These are phyloP conservation scores for Andrena fulva DNA, from an alignment of 2,888 invertebrate genomes.

Conservation along the genomic window DNA sequence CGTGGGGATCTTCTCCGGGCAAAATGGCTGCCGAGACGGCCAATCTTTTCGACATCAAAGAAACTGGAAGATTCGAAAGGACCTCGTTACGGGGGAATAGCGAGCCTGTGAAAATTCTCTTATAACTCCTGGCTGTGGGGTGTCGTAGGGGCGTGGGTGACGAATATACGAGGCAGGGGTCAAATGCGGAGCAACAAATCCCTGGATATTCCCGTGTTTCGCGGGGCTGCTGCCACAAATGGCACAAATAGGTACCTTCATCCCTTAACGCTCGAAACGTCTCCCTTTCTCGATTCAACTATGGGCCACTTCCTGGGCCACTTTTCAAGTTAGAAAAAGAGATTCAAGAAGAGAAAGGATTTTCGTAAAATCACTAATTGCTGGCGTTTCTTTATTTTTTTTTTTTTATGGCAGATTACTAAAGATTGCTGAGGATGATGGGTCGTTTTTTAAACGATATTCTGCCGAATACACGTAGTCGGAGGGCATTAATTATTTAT, in stretches of 20 bases:
- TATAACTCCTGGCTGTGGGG: slow-evolving; percentile 33
- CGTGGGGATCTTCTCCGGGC: background rate
- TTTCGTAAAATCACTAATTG: background rate
- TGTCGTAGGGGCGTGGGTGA: slow-evolving; percentile 3
- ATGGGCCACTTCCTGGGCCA: background rate
- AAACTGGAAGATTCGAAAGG: slow-evolving; percentile 41
- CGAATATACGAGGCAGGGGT: slow-evolving; percentile 17
- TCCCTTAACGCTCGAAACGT: slow-evolving; percentile 23
- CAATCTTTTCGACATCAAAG: slow-evolving; percentile 57
- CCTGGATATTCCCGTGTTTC: slow-evolving; percentile 1
- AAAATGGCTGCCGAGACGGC: slow-evolving; percentile 2
- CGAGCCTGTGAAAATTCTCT: slow-evolving; percentile 42
- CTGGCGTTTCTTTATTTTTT: background rate
- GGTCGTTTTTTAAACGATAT: background rate
- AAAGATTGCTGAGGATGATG: background rate
- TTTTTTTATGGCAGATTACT: background rate
- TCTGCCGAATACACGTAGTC: background rate
- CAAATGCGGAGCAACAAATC: slow-evolving; percentile 29
- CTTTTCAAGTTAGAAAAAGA: background rate
- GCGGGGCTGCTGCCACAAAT: slow-evolving; percentile 14
- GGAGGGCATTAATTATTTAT: slow-evolving; percentile 34
- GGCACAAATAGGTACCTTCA: background rate
- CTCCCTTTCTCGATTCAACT: background rate
- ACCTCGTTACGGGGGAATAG: slow-evolving; percentile 44
- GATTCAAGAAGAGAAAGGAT: background rate